These are phyloP conservation scores for Rhabdomys dilectus DNA, from an alignment of 2,113 vertebrate genomes.

Conservation along the genomic window DNA sequence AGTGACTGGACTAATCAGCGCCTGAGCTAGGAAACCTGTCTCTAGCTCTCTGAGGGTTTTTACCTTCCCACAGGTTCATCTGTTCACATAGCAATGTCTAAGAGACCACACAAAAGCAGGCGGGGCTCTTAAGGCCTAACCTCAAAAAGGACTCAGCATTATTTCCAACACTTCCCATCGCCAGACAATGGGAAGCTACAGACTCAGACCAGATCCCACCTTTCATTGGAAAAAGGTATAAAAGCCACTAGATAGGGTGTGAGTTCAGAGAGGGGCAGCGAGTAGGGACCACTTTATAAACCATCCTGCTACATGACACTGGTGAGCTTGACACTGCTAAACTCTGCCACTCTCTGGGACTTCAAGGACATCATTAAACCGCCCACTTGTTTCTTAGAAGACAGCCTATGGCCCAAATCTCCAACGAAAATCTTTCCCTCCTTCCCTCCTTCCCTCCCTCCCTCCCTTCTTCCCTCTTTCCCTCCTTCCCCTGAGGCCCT, in stretches of 20 bases:
- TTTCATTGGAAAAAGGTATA: not conserved
- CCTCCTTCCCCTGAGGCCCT: not conserved
- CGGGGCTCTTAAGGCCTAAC: not conserved
- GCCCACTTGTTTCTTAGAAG: not conserved
- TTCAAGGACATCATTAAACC: not conserved
- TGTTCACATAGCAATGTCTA: not conserved
- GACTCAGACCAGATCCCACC: not conserved
- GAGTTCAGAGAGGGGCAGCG: not conserved
- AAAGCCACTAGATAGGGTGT: not conserved
- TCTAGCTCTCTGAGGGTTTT: not conserved
- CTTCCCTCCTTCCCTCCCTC: no score
- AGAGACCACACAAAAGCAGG: not conserved
- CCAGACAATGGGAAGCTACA: not conserved
- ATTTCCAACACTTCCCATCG: not conserved
- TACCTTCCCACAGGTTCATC: not conserved
- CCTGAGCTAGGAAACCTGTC: not conserved
- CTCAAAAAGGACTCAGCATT: not conserved
- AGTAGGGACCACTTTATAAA: not conserved
- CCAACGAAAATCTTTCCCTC: not conserved
- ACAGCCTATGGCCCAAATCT: not conserved
- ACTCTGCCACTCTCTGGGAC: not conserved
- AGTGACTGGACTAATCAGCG: not conserved
- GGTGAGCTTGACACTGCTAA: not conserved
- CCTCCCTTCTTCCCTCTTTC: not conserved
- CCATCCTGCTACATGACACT: not conserved